phyloP scores from a whole-genome alignment of 2,113 vertebrate species.

The Syngnathoides biaculeatus region DNA sequence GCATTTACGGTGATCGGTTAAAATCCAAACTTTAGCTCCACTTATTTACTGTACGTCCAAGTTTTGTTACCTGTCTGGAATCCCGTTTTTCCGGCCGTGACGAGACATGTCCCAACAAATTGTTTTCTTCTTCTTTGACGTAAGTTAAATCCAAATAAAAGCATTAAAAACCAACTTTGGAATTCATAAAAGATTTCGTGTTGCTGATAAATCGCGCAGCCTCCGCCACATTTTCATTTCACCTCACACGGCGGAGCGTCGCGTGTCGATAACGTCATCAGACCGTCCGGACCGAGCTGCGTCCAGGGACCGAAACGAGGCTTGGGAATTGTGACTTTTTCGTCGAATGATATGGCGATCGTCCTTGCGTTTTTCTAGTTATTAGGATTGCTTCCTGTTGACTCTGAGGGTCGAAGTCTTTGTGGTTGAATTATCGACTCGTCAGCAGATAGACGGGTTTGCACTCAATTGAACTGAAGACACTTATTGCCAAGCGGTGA shows the following conservation, averaged over 20 bases:
- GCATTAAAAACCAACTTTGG: background rate
- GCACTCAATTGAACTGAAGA: too few relatives aligned
- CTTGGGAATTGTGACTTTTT: background rate
- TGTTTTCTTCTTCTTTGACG: background rate
- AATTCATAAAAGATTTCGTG: too few relatives aligned
- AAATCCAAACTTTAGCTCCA: background rate
- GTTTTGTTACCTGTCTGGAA: slow-evolving; percentile 6
- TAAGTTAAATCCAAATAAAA: background rate
- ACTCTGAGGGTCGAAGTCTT: too few relatives aligned
- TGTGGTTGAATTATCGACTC: background rate
- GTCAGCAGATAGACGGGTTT: background rate
- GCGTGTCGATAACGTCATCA: background rate
- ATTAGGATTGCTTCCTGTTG: too few relatives aligned
- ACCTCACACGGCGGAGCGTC: background rate
- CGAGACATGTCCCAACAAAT: background rate
- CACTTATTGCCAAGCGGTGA: too few relatives aligned
- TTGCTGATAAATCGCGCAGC: too few relatives aligned
- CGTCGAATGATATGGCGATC: background rate
- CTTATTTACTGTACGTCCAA: background rate
- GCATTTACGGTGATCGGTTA: too few relatives aligned
- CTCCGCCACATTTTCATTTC: background rate
- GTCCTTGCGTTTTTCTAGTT: too few relatives aligned
- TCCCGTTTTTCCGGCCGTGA: background rate
- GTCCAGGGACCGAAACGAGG: background rate
- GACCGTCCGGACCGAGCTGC: background rate